These are phyloP conservation scores for Lutjanus erythropterus DNA, from an alignment of 2,113 vertebrate species.

Conservation along the genomic window DNA sequence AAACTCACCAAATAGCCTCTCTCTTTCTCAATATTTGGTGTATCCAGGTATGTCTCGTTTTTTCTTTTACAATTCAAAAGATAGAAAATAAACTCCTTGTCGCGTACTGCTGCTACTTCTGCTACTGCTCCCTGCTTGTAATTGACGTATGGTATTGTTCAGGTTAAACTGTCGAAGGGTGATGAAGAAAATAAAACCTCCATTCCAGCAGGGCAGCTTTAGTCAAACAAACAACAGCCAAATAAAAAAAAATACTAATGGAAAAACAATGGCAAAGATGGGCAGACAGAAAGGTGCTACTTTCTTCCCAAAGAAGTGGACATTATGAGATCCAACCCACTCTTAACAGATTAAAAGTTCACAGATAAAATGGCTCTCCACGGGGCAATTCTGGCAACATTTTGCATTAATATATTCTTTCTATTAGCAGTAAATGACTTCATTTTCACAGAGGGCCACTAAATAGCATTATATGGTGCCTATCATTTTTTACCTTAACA, in stretches of 20 bases:
- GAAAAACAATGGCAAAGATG: neutral
- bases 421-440: constrained; percentile 22
- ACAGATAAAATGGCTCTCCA: constrained; percentile 25
- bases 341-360: constrained; percentile 27
- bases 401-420: constrained; percentile 28
- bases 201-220: neutral
- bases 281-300: neutral
- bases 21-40: too few species aligned
- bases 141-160: neutral
- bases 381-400: constrained; percentile 15
- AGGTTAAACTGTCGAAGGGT: neutral
- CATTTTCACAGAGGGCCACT: constrained; percentile 26
- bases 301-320: constrained; percentile 7
- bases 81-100: too few species aligned
- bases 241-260: constrained; percentile 2
- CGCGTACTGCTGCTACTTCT: too few species aligned
- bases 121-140: neutral
- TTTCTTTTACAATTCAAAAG: too few species aligned
- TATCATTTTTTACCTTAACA: constrained; percentile 23
- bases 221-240: neutral
- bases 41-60: too few species aligned
- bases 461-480: constrained; percentile 2
- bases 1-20: too few species aligned
- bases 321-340: neutral
- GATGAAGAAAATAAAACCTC: neutral